These are phyloP conservation scores for Gambusia holbrooki DNA, from an alignment of 2,113 vertebrate genomes.

Conservation along the genomic window DNA sequence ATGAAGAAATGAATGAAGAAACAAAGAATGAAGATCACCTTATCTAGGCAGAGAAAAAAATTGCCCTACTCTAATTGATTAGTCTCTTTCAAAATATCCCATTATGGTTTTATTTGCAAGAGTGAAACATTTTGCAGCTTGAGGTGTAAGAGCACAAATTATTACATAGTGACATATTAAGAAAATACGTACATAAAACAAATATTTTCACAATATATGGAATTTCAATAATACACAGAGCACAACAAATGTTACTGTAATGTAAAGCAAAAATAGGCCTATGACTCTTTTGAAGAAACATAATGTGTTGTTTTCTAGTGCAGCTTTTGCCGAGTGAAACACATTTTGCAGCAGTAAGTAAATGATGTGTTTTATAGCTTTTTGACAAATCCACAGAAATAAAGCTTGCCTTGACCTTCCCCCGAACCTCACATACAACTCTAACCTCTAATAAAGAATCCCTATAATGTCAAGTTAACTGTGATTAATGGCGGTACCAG, in stretches of 20 bases:
- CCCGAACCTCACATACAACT: conserved; percentile 38
- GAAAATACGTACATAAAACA: not conserved
- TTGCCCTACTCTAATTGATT: conserved; percentile 37
- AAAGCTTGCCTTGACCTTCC: conserved; percentile 49
- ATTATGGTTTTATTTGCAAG: conserved; percentile 58
- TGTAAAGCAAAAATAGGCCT: not conserved
- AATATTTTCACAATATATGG: not conserved
- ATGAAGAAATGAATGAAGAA: too few relatives aligned
- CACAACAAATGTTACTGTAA: not conserved
- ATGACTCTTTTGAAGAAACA: not conserved
- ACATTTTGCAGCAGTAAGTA: not conserved
- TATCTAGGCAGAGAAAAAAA: conserved; percentile 42
- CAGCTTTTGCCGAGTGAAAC: not conserved
- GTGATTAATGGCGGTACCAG: conserved; percentile 63
- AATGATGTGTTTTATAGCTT: conserved; percentile 7
- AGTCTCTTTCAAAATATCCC: conserved; percentile 66
- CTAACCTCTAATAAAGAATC: conserved; percentile 63
- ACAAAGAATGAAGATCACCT: conserved; percentile 18
- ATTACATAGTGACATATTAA: not conserved
- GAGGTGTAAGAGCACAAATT: not conserved
- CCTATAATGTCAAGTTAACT: conserved; percentile 67
- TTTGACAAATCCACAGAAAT: conserved; percentile 36
- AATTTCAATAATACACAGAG: not conserved
- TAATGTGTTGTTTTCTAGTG: not conserved
- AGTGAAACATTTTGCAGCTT: conserved; percentile 17